phyloP scores from a whole-genome alignment of 2,888 invertebrate genomes.

The Caenorhabditis angaria region DNA sequence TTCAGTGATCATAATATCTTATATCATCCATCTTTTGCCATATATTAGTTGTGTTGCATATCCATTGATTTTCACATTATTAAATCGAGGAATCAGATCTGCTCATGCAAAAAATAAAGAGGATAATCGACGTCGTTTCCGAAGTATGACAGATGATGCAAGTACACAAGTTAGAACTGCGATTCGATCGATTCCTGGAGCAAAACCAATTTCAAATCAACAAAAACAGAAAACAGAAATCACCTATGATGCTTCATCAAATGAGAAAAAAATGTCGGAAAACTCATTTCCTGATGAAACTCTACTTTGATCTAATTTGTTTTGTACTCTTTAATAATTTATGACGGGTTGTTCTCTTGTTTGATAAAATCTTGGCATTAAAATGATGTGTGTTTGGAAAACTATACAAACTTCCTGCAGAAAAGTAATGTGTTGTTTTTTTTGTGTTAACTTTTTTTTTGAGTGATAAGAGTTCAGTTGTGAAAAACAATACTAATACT shows the following conservation, averaged over 20 bases:
- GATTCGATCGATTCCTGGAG: slow-evolving; percentile 21
- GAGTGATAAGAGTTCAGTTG: background rate
- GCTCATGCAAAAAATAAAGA: slow-evolving; percentile 58
- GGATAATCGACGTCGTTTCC: slow-evolving; percentile 50
- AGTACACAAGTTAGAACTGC: slow-evolving; percentile 47
- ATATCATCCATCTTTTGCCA: slow-evolving; percentile 70
- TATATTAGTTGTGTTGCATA: slow-evolving; percentile 70
- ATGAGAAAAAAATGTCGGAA: slow-evolving; percentile 16
- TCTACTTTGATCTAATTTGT: slow-evolving; percentile 13
- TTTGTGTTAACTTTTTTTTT: background rate
- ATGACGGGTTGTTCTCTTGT: background rate
- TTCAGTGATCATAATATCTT: slow-evolving; percentile 69
- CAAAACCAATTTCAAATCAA: background rate
- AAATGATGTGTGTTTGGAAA: too few species aligned
- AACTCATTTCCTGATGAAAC: slow-evolving; percentile 39
- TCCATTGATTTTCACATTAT: slow-evolving; percentile 69
- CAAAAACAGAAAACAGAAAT: background rate
- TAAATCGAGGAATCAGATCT: slow-evolving; percentile 56
- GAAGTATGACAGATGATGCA: slow-evolving; percentile 60
- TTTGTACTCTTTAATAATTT: background rate
- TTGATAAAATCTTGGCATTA: too few species aligned
- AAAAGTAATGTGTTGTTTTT: background rate
- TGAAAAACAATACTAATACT: background rate
- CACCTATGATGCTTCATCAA: slow-evolving; percentile 25
- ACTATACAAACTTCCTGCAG: too few species aligned